These are phyloP conservation scores for Zaprionus inermis DNA, from an alignment of 1,140 invertebrate genomes.

Conservation along the genomic window DNA sequence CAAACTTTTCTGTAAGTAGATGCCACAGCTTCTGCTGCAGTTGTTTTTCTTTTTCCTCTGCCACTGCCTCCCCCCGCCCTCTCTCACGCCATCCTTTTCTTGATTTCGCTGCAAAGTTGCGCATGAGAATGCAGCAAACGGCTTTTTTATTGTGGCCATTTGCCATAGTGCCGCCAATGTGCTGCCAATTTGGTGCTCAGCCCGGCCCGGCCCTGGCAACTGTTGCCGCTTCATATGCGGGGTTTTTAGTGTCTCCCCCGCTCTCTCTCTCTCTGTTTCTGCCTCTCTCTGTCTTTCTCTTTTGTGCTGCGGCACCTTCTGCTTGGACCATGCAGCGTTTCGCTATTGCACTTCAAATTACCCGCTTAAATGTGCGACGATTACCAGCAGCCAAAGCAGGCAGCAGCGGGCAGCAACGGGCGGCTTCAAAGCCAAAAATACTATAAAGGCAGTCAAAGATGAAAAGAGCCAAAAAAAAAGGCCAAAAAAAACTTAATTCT, in stretches of 20 bases:
- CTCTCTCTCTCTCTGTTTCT: not conserved
- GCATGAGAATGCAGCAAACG: constrained; percentile 82
- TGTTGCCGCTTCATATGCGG: constrained; percentile 71
- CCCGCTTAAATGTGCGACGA: constrained; percentile 76
- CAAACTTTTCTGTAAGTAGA: constrained; percentile 66
- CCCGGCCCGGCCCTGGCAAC: constrained; percentile 59
- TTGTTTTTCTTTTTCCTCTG: constrained; percentile 17
- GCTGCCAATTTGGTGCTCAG: constrained; percentile 67
- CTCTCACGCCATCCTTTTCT: constrained; percentile 25
- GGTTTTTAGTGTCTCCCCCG: constrained; percentile 58
- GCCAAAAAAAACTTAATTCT: constrained; percentile 71
- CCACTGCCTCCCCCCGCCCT: not conserved
- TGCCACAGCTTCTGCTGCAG: constrained; percentile 33
- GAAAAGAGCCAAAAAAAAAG: not conserved
- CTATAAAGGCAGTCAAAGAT: constrained; percentile 19
- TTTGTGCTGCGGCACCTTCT: constrained; percentile 1
- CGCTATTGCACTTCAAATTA: constrained; percentile 66
- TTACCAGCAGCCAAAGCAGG: constrained; percentile 65
- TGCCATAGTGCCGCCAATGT: constrained; percentile 76
- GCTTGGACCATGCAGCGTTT: constrained; percentile 38
- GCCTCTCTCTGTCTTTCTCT: too few species aligned
- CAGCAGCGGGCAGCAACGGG: constrained; percentile 6
- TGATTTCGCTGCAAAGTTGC: constrained; percentile 70
- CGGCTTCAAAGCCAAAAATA: constrained; percentile 48
- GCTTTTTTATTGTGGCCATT: constrained; percentile 82